A percentile compares a stretch with the other conserved stretches of the same genome.
Evolutionary conservation across 30 jellyfish, hydroid and myxozoan species (phyloP).

Genomic region (Aurelia aurita): DNA sequence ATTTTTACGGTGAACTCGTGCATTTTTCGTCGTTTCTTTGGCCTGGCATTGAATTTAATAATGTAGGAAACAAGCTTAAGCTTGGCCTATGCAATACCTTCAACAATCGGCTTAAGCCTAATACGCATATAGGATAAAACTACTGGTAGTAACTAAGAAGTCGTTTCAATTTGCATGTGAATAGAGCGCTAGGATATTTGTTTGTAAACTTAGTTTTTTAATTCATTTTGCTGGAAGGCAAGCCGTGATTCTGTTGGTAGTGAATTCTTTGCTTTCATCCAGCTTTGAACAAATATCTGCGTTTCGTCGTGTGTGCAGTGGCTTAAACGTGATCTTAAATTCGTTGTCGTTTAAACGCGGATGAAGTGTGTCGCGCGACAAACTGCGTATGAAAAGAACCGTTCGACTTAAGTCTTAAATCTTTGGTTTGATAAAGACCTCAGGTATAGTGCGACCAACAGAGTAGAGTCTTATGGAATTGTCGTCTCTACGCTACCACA

Average conservation of each 20-base stretch:
- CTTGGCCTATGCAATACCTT: slow-evolving; percentile 3
- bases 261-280: too few species aligned
- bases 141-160: slow-evolving; percentile 8
- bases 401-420: too few species aligned
- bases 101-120: slow-evolving; percentile 15
- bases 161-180: slow-evolving; percentile 31
- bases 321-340: neutral
- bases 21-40: too few species aligned
- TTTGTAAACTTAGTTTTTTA: slow-evolving; percentile 51
- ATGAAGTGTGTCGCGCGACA: neutral
- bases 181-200: slow-evolving; percentile 28
- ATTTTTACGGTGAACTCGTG: too few species aligned
- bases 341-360: neutral
- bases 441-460: too few species aligned
- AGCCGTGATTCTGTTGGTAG: too few species aligned
- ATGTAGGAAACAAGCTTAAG: neutral
- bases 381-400: too few species aligned
- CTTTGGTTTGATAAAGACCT: too few species aligned
- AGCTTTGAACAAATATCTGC: too few species aligned
- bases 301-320: neutral
- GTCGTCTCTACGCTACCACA: too few species aligned
- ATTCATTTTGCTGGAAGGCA: slow-evolving; percentile 30
- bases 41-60: neutral
- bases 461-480: too few species aligned
- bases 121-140: slow-evolving; percentile 12